Evolutionary conservation across 2,113 vertebrate genomes (phyloP).

Genomic region (Orthonyx spaldingii): DNA sequence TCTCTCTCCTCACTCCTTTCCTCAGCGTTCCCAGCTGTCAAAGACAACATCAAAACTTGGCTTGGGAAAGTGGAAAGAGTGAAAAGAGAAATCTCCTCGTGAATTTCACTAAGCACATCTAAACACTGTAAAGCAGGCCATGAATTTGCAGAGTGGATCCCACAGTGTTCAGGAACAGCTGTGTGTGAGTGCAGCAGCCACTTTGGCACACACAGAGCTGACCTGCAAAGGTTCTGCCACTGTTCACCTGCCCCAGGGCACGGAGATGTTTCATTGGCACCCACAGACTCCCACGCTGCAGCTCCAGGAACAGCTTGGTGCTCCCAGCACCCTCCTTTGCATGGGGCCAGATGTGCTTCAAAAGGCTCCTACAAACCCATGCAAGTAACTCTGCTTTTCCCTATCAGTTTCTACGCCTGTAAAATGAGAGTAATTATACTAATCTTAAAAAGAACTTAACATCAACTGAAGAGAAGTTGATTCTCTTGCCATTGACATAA

Average conservation of each 20-base stretch:
- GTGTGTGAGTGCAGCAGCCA: background rate
- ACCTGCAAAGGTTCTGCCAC: background rate
- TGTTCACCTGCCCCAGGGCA: background rate
- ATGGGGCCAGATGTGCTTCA: background rate
- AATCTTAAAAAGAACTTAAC: background rate
- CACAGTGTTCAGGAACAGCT: background rate
- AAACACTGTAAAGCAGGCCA: background rate
- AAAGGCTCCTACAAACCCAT: background rate
- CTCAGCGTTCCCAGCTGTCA: background rate
- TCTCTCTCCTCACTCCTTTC: background rate
- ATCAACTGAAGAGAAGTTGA: background rate
- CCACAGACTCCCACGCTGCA: background rate
- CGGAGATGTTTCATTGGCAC: accelerated
- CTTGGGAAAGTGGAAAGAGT: background rate
- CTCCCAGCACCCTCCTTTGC: background rate
- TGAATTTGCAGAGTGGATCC: background rate
- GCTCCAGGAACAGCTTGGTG: background rate
- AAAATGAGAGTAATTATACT: background rate
- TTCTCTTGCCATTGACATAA: background rate
- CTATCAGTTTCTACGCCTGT: background rate
- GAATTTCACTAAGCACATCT: background rate
- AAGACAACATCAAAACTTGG: background rate
- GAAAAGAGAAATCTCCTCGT: background rate
- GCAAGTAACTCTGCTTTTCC: background rate
- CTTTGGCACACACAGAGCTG: background rate